Percentiles rank a stretch among this genome's conserved stretches.
These are phyloP conservation scores for Cyrtorhinus lividipennis DNA, from an alignment of 1,140 invertebrate genomes.

Conservation along the genomic window DNA sequence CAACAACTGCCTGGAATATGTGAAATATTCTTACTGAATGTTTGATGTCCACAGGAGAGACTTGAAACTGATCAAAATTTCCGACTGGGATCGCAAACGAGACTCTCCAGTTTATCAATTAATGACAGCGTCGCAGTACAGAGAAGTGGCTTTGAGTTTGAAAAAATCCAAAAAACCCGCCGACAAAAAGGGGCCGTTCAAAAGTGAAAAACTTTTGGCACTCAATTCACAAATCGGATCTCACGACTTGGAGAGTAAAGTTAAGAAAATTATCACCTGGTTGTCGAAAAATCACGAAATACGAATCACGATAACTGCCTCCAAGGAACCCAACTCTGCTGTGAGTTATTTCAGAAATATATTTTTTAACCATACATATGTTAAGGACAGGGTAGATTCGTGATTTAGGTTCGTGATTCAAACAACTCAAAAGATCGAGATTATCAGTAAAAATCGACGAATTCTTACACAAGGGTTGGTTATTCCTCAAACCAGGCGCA, in stretches of 20 bases:
- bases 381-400: too few relatives aligned
- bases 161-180: slow-evolving; percentile 14
- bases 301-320: slow-evolving; percentile 4
- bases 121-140: not conserved
- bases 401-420: too few relatives aligned
- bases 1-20: too few relatives aligned
- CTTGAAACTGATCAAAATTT: slow-evolving; percentile 15
- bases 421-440: too few relatives aligned
- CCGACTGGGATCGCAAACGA: slow-evolving; percentile 11
- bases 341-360: not conserved
- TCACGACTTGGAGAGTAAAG: slow-evolving; percentile 13
- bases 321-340: not conserved
- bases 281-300: slow-evolving; percentile 13
- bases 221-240: not conserved
- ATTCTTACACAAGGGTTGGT: too few relatives aligned
- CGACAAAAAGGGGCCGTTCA: slow-evolving; percentile 2
- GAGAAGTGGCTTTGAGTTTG: not conserved
- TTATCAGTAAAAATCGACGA: too few relatives aligned
- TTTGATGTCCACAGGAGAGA: slow-evolving; percentile 3
- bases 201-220: slow-evolving; percentile 14
- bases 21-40: too few relatives aligned
- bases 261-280: slow-evolving; percentile 11
- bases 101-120: slow-evolving; percentile 12
- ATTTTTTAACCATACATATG: too few relatives aligned
- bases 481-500: too few relatives aligned